Conservation (phyloP, 2,797 vertebrate species). For the Bovichtus variegatus region DNA sequence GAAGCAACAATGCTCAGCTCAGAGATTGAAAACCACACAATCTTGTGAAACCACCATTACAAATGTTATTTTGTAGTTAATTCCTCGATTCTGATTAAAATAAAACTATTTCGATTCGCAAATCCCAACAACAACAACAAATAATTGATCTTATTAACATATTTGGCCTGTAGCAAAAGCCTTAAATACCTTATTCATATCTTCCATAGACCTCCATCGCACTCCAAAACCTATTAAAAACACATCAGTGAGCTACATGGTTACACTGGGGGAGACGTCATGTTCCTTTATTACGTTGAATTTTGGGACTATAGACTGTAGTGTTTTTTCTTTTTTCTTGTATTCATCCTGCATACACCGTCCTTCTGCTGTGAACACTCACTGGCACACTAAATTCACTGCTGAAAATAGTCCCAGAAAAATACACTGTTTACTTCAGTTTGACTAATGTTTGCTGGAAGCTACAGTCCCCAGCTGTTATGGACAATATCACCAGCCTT, state of each 20-base stretch:
- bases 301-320: neutral
- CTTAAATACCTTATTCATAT: neutral
- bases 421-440: neutral
- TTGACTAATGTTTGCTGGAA: neutral
- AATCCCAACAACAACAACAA: neutral
- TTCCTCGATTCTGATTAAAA: neutral
- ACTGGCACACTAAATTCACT: neutral
- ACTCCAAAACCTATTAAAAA: neutral
- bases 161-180: neutral
- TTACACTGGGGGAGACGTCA: neutral
- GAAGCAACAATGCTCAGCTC: neutral
- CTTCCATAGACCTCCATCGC: neutral
- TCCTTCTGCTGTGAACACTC: neutral
- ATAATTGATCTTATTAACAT: neutral
- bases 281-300: neutral
- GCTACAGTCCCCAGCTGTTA: too few relatives aligned
- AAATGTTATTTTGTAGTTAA: neutral
- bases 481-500: neutral
- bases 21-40: constrained; percentile 20
- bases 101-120: neutral
- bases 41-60: neutral
- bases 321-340: neutral
- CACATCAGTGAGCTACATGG: neutral
- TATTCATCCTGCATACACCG: neutral
- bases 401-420: neutral